Evolutionary conservation across 2,113 vertebrate species (phyloP), one percentile per base, ranked within the genome.

Genomic region (Eubucco bourcierii): DNA sequence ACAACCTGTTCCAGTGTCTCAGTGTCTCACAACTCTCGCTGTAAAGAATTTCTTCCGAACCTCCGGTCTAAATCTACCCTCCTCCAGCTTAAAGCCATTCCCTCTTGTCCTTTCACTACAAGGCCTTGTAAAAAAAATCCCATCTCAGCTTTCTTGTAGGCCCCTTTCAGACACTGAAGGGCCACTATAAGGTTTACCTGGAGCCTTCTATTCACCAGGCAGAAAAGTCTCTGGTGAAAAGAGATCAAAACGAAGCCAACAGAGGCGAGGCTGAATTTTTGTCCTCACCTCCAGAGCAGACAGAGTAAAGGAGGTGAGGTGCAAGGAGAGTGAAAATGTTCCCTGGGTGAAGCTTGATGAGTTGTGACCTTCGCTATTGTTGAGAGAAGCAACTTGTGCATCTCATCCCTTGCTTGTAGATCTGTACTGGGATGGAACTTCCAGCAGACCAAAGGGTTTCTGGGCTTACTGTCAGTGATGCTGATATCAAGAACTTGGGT

Each of bases 341-440:
- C 23, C 6, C 28, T 25, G 4, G 6, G 3, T 21, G 72, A 12
- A 44, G 47, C 15, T 34, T 2, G 0, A 6, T 12, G 41, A 3
- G 15, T 2, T 3, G 33, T 25, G 52, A 18, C 16, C 82, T 47
- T 50, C 3, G 3, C 34, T 61, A 46, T 46, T 6, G 15, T 5
- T 11, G 20, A 16, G 60, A 47, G 23, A 20, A 41, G 53, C 37
- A 34, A 1, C 1, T 3, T 2, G 10, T 15, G 33, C 1, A 4
- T 17, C 64, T 31, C 8, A 0, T 6, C 58, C 70, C 44, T 33
- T 6, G 17, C 75, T 16, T 18, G 33, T 58, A 41, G 9, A 5
- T 15, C 29, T 24, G 24, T 16, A 8, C 44, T 9, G 59, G 15
- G 39, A 15, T 56, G 8, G 3, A 15, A 12, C 78, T 31, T 24